A percentile compares a stretch with the other conserved stretches of the same genome.
These are phyloP conservation scores for Apolygus lucorum DNA, from an alignment of 1,140 invertebrate species.

Conservation along the genomic window DNA sequence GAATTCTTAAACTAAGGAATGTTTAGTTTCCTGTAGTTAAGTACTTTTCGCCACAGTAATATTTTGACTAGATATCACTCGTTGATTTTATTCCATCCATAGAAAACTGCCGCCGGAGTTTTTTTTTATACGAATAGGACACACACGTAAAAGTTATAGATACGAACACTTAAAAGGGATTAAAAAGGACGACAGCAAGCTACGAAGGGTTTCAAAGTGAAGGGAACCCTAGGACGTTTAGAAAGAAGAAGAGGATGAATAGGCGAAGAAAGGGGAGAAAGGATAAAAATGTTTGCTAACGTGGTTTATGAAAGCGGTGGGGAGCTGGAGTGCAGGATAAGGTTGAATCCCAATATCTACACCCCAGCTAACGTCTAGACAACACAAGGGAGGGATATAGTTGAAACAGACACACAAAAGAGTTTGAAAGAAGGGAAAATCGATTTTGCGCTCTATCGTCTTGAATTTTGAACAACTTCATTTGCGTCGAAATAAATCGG, in stretches of 20 bases:
- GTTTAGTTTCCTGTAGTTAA: background rate
- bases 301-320: background rate
- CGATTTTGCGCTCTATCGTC: no score
- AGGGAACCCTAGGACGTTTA: no score
- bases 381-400: background rate
- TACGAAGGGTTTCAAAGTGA: no score
- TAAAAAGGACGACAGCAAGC: background rate
- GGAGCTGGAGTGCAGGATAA: background rate
- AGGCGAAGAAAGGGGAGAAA: constrained; percentile 1
- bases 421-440: no score
- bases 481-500: no score
- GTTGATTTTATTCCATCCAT: no score
- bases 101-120: no score
- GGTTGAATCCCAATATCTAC: background rate
- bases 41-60: constrained; percentile 19
- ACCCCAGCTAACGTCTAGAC: background rate
- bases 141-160: no score
- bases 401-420: background rate
- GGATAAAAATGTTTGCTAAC: background rate
- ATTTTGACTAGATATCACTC: constrained; percentile 29
- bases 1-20: background rate
- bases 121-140: no score
- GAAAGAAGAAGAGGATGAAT: background rate
- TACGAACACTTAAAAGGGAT: background rate
- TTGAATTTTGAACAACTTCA: no score